A percentile compares a stretch with the other conserved stretches of the same genome.
phyloP scores from a whole-genome alignment of 2,113 vertebrate species.

The Carassius auratus region DNA sequence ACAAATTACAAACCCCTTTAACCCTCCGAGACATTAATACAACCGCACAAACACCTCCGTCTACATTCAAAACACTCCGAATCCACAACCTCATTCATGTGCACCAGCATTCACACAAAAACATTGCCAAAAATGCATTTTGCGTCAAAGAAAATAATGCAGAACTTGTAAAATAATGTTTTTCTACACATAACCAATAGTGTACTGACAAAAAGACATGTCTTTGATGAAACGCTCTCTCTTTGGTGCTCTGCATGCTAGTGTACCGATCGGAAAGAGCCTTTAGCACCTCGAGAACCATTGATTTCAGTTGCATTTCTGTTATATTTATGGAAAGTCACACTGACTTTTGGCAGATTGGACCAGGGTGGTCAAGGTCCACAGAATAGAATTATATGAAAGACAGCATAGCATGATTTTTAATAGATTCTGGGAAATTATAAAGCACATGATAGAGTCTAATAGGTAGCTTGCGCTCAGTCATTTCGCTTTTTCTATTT shows the following conservation, averaged over 20 bases:
- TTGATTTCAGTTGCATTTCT: constrained; percentile 4
- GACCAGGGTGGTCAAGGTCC: background rate
- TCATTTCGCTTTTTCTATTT: constrained; percentile 18
- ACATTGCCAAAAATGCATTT: background rate
- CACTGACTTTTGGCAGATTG: background rate
- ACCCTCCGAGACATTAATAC: background rate
- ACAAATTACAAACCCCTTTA: constrained; percentile 13
- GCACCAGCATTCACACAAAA: background rate
- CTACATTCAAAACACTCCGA: background rate
- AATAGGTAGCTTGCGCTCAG: constrained; percentile 19
- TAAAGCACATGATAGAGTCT: constrained; percentile 35
- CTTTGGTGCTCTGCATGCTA: background rate
- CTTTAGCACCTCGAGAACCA: background rate
- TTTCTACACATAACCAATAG: background rate
- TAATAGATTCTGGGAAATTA: constrained; percentile 6
- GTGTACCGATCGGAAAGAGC: background rate
- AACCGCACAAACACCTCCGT: background rate
- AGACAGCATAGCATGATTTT: background rate
- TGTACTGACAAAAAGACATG: background rate
- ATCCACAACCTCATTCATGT: background rate
- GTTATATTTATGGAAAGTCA: background rate
- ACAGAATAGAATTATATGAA: background rate
- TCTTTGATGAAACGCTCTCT: background rate
- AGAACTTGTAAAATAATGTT: background rate
- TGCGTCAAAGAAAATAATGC: background rate